A percentile compares a stretch with the other conserved stretches of the same genome.
Evolutionary conservation across 2,888 invertebrate genomes (phyloP).

Genomic region (Ochropleura plecta): DNA sequence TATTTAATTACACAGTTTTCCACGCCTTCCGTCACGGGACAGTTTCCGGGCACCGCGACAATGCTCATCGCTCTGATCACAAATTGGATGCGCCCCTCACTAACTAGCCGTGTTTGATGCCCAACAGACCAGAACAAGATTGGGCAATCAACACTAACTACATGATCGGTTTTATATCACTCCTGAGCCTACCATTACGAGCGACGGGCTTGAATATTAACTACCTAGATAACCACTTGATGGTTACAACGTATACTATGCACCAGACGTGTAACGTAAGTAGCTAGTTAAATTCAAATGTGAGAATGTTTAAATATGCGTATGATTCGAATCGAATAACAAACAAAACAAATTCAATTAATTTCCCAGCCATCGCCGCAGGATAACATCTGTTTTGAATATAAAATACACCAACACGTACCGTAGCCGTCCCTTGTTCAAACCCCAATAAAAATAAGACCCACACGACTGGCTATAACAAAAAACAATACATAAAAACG

Average conservation of each 20-base stretch:
- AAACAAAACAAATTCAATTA: slow-evolving; percentile 87
- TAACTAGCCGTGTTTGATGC: slow-evolving; percentile 66
- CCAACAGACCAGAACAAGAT: slow-evolving; percentile 71
- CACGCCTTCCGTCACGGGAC: slow-evolving; percentile 79
- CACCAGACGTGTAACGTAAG: slow-evolving; percentile 65
- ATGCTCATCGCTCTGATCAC: slow-evolving; percentile 68
- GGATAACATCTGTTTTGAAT: slow-evolving; percentile 89
- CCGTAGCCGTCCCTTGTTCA: slow-evolving; percentile 78
- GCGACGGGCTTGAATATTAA: slow-evolving; percentile 66
- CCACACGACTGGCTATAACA: slow-evolving; percentile 82
- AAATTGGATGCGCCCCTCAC: slow-evolving; percentile 74
- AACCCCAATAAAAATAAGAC: slow-evolving; percentile 85
- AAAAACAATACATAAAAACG: slow-evolving; percentile 82
- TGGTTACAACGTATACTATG: slow-evolving; percentile 65
- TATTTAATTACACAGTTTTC: slow-evolving; percentile 83
- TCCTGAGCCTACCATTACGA: slow-evolving; percentile 48
- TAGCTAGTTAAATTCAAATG: slow-evolving; percentile 74
- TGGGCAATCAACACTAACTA: slow-evolving; percentile 70
- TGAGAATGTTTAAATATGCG: slow-evolving; percentile 83
- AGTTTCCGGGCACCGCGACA: slow-evolving; percentile 77
- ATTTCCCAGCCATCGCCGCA: slow-evolving; percentile 83
- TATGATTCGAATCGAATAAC: slow-evolving; percentile 84
- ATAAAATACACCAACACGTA: slow-evolving; percentile 85
- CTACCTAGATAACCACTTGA: slow-evolving; percentile 63
- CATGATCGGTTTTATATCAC: slow-evolving; percentile 66